Base-by-base conservation (phyloP, 2,888 invertebrate species). In the Matsumyia berberina region DNA sequence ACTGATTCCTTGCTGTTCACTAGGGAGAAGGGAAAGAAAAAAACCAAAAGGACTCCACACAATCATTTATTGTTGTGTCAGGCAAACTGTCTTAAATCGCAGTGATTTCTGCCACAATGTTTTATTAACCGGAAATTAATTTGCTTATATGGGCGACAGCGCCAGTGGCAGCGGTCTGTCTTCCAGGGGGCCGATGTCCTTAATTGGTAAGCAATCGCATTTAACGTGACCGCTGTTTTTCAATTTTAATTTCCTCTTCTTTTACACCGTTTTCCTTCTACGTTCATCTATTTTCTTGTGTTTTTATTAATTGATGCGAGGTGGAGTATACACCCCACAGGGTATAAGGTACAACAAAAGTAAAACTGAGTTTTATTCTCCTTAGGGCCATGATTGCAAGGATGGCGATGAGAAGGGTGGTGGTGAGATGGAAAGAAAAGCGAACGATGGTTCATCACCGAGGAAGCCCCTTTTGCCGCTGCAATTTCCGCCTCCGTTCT, bases 71-170 rank as follows among this genome's bases (percentile, higher is more conserved):
- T 72, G 66, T 70, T 60, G 66, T 82, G 82, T 67, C 82, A 82
- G 72, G 53, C n/a, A 35, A 82, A 77, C 72, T 70, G 82, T 72
- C 77, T 72, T 17, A 77, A 82, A 77, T 77, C 70, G 77, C 53
- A 57, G 70, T 77, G 82, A 82, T 82, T 82, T 77, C 53, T 67
- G 77, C 53, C 77, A 76, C 58, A 66, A 31, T 82, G 82, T 72
- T 77, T 77, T 77, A 82, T 77, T 77, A 72, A 77, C 60, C 77
- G 82, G 82, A 82, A 82, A 82, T 77, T 82, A 82, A 77, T 82
- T 82, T 77, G 39, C 66, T 77, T 77, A 72, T 72, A 72, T 67
- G 60, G 9, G 57, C 44, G 49, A 57, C 33, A 37, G 49, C 12
- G 9, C 17, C 15, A 29, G 12, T 33, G 58, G 8, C 37, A 46